Conservation (phyloP, 1,140 invertebrate genomes). For the Meloidogyne hapla region DNA sequence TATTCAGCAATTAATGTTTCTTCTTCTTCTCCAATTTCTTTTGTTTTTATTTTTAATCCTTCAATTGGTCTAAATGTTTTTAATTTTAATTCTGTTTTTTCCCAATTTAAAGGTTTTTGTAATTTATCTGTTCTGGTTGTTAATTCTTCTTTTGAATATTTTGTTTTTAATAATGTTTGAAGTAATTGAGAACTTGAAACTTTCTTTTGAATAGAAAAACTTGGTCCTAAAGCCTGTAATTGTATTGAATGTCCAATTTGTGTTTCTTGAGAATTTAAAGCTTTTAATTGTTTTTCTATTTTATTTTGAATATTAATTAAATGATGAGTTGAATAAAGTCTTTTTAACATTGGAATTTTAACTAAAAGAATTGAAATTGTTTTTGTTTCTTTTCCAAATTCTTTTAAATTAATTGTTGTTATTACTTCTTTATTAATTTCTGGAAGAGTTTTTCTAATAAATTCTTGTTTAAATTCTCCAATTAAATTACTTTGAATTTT, state of each 20-base stretch:
- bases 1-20: constrained; percentile 12
- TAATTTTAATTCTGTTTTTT: constrained; percentile 7
- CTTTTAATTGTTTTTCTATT: background rate
- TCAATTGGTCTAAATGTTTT: background rate
- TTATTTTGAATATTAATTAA: background rate
- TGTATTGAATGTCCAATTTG: constrained; percentile 6
- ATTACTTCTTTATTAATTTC: background rate
- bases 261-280: background rate
- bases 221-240: background rate
- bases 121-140: background rate
- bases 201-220: background rate
- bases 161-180: constrained; percentile 10
- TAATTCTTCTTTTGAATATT: background rate
- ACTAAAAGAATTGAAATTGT: constrained; percentile 4
- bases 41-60: constrained; percentile 2
- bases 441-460: background rate
- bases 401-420: background rate
- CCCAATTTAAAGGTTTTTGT: constrained; percentile 9
- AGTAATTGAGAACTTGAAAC: background rate
- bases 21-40: constrained; percentile 1
- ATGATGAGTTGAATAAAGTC: background rate
- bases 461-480: background rate
- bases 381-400: background rate
- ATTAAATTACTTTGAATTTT: constrained; percentile 15
- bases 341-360: constrained; percentile 1